phyloP scores from a whole-genome alignment of 2,797 vertebrate genomes.

The Chelon auratus region DNA sequence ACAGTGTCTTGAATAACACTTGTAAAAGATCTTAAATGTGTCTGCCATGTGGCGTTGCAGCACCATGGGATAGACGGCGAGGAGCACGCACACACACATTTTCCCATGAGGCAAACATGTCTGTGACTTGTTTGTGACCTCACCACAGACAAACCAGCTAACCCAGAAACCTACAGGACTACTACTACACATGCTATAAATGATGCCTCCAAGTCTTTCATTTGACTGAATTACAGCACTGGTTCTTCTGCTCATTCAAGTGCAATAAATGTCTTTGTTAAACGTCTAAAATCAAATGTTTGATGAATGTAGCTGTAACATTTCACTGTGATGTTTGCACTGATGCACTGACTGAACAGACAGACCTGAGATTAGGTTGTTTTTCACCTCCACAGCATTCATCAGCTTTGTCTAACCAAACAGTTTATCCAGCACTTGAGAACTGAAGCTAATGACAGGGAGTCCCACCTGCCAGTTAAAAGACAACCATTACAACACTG shows the following conservation, averaged over 20 bases:
- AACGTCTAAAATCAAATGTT: constrained; percentile 3
- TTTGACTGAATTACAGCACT: constrained; percentile 42
- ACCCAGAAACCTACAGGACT: constrained; percentile 48
- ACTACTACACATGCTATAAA: constrained; percentile 46
- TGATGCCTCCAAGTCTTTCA: constrained; percentile 39
- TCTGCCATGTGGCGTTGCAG: constrained; percentile 73
- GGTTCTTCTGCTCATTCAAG: constrained; percentile 34
- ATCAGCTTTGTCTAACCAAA: constrained; percentile 60
- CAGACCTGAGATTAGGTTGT: constrained; percentile 25
- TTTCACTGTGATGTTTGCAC: not conserved
- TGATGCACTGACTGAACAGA: not conserved
- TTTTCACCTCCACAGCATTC: constrained; percentile 36
- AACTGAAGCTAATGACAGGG: constrained; percentile 74
- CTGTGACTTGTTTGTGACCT: constrained; percentile 77
- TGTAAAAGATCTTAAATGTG: constrained; percentile 73
- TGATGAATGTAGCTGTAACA: too few relatives aligned
- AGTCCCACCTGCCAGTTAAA: constrained; percentile 65
- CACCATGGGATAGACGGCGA: constrained; percentile 52
- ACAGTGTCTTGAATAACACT: constrained; percentile 66
- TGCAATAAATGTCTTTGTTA: constrained; percentile 1
- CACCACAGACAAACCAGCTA: constrained; percentile 68
- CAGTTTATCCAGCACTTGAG: constrained; percentile 63
- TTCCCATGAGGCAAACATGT: constrained; percentile 68
- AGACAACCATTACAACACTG: constrained; percentile 64
- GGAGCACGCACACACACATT: constrained; percentile 44